phyloP scores from a whole-genome alignment of 2,797 vertebrate species.

The Hydrocynus forskahlii region DNA sequence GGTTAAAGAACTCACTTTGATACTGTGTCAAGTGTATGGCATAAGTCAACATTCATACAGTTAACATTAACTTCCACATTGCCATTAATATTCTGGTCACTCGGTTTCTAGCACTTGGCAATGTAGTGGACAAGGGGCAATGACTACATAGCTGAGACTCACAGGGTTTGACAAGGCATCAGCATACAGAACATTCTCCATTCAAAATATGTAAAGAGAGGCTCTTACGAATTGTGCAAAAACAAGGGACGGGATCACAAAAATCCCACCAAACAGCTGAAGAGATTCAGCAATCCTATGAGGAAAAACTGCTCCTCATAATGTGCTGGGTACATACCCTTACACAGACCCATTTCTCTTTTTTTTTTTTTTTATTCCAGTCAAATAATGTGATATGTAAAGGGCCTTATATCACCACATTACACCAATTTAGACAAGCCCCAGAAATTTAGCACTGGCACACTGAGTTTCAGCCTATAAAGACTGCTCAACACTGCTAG shows the following conservation, averaged over 20 bases:
- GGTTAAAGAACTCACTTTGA: conserved; percentile 45
- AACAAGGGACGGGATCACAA: conserved; percentile 32
- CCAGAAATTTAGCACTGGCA: conserved; percentile 33
- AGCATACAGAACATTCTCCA: conserved; percentile 32
- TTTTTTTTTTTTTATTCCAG: conserved; percentile 9
- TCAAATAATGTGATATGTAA: conserved; percentile 31
- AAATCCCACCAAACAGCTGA: conserved; percentile 35
- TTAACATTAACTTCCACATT: conserved; percentile 45
- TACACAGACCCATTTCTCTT: conserved; percentile 12
- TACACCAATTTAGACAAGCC: conserved; percentile 43
- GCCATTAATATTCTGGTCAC: conserved; percentile 47
- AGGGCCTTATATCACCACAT: conserved; percentile 35
- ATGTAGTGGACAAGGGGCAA: conserved; percentile 32
- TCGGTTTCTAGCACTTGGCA: conserved; percentile 36
- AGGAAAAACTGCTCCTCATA: conserved; percentile 16
- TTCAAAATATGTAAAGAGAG: conserved; percentile 41
- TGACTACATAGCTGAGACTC: conserved; percentile 42
- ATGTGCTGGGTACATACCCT: neutral
- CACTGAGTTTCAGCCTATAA: neutral
- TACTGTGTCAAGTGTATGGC: conserved; percentile 37
- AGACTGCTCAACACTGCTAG: conserved; percentile 18
- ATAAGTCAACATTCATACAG: conserved; percentile 54
- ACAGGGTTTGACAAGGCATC: conserved; percentile 41
- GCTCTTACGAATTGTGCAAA: conserved; percentile 56
- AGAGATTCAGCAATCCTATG: conserved; percentile 40